Evolutionary conservation across 1,140 invertebrate genomes (phyloP), one percentile per base, ranked within the genome.

Genomic region (Drosophila baimaii): DNA sequence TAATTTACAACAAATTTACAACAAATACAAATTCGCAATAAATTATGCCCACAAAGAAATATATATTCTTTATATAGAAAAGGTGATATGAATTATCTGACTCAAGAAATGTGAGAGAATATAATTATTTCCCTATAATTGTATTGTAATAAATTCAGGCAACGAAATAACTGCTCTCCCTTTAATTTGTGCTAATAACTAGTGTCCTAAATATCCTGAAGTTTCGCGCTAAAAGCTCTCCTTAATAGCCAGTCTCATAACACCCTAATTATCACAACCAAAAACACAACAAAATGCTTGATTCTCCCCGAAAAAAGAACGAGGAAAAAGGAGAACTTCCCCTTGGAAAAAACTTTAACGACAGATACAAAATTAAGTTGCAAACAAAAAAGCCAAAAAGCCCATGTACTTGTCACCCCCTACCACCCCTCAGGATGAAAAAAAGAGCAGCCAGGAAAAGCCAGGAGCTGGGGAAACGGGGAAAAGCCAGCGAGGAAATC

Each of bases 341-440:
- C 17, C 51, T n/a, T 52, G 17, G 13, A 37, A 64, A 41, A 88
- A 86, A 86, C 71, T 88, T 88, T 65, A 76, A 78, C 81, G 84
- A 88, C 84, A 88, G 84, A 88, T 84, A 89, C 73, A 68, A 88
- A 89, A 89, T 88, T 81, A 89, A 89, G 80, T 88, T 83, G 84
- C 84, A 79, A 83, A 83, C 83, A 83, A 89, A 89, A 65, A 65
- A 56, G 19, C 66, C 52, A 75, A 75, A 75, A 77, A 62, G 51
- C 57, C 64, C 74, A 57, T 52, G 51, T 43, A 56, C 74, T 71
- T 72, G 65, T 72, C 69, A 44, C 41, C 64, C 39, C 31, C 33
- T 21, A 54, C 51, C 54, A 29, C 2, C 5, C 5, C 41, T 31
- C 6, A 19, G 44, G 39, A n/a, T n/a, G n/a, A n/a, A 56, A 75